Base-by-base conservation (phyloP, 2,888 invertebrate species). In the Ditula angustiorana region DNA sequence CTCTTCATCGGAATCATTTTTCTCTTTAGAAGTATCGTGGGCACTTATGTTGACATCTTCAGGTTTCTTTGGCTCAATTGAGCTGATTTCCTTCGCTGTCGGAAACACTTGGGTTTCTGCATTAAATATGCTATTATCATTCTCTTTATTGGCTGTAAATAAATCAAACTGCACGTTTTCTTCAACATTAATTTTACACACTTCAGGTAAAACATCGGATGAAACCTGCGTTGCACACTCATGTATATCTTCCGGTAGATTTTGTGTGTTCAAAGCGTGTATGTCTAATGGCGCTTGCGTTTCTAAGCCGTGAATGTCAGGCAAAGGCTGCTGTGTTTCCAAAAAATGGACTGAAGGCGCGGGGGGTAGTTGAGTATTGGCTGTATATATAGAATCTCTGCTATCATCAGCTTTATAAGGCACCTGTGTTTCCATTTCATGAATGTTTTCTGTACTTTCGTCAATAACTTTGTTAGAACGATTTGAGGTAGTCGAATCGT, bases 401-500 rank as follows among this genome's bases (percentile, higher is more conserved):
- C 67, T 78, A 21, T 77, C 75, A 73, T 75, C 74, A 13, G 26
- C 67, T 63, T 62, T 64, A 67, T 58, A 65, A 8, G 82, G 81
- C 33, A 69, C 70, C 72, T 89, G 90, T 41, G 90, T 90, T 58
- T 88, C 82, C 74, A 86, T 67, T 53, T 80, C 77, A 73, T 76
- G 72, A 60, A 79, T 76, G 59, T 74, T 72, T 28, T 55, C 60
- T 61, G 69, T 57, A 21, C 58, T 61, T 21, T 57, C 50, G 50
- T 49, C 30, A 52, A 44, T 66, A 19, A 56, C 52, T 37, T 68
- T 67, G 52, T 56, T 60, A 37, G 68, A 67, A 49, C 77, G 74
- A 5, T 70, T 57, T 55, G 74, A 71, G 37, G 64, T 61, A 10
- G 72, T 47, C 24, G 83, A 83, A 53, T 80, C 75, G 72, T 82